Base-by-base conservation (phyloP, 2,888 invertebrate genomes). In the Thalpophila matura region DNA sequence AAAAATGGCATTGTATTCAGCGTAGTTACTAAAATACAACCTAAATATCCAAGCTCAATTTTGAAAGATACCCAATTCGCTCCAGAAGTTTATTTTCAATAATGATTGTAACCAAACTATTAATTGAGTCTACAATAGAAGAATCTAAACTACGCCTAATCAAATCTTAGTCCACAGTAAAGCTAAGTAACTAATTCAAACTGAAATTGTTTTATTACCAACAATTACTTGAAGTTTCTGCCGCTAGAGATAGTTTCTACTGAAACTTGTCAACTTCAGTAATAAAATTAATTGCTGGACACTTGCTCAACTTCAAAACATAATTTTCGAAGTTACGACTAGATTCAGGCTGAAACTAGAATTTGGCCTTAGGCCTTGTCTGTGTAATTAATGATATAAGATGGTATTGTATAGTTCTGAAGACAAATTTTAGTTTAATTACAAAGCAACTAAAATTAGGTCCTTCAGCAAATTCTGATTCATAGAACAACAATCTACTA, bases 251-350 rank as follows among this genome's bases (percentile, higher is more conserved):
- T 16, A 29, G 38, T 38, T 3, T 27, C 22, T 27, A 10, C 26
- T 31, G 35, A 65, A 70, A 31, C 50, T 49, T 27, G 47, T 18
- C 27, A 51, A 74, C 26, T 68, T 35, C 26, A 37, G 73, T 24
- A 22, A 33, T 65, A 71, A 64, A 71, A 51, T 76, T 47, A 58
- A 58, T 64, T 59, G 71, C 20, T 26, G 54, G 53, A 58, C 38
- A 58, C 56, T 58, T 50, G 59, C 37, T 65, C 27, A 5, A 45
- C 26, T 55, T 24, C 24, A 6, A 38, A 47, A 29, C 47, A 47
- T 37, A 22, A 43, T 47, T 66, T 35, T n/a, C 29, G 1, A 46
- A 51, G 40, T 51, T 27, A 14, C 16, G 20, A 24, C 45, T 16
- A 22, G 6, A 31, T 47, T 74, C 14, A n/a, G 24, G 4, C 7